A percentile compares a stretch with the other conserved stretches of the same genome.
phyloP scores from a whole-genome alignment of 2,113 vertebrate species.

The Mungos mungo region DNA sequence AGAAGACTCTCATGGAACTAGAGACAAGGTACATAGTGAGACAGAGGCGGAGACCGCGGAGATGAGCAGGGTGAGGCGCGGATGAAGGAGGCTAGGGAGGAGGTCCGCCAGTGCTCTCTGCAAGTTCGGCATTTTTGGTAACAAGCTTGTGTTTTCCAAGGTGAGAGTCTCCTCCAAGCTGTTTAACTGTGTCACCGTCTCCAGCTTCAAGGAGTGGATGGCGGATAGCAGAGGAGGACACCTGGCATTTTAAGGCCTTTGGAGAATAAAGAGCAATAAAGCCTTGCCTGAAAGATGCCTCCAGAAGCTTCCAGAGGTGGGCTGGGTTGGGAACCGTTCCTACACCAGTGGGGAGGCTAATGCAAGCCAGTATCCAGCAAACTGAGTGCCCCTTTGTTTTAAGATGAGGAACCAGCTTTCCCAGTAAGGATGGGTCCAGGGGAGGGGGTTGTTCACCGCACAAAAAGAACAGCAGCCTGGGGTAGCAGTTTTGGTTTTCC shows the following conservation, averaged over 20 bases:
- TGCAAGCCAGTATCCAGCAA: background rate
- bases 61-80: rapidly evolving
- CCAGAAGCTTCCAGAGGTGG: background rate
- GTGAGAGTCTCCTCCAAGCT: too few relatives aligned
- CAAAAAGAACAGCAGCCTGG: background rate
- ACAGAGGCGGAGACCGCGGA: background rate
- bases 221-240: too few relatives aligned
- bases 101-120: rapidly evolving
- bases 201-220: background rate
- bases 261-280: background rate
- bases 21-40: background rate
- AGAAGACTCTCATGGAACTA: background rate
- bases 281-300: background rate
- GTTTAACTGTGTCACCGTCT: background rate
- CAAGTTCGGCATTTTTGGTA: background rate
- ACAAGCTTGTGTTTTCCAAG: background rate
- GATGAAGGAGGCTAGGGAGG: background rate
- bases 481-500: background rate
- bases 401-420: background rate
- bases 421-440: background rate
- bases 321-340: background rate
- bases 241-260: background rate
- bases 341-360: background rate
- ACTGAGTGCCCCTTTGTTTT: background rate
- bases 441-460: background rate